phyloP scores from a whole-genome alignment of 2,888 invertebrate species.

The Apodemia duryi region DNA sequence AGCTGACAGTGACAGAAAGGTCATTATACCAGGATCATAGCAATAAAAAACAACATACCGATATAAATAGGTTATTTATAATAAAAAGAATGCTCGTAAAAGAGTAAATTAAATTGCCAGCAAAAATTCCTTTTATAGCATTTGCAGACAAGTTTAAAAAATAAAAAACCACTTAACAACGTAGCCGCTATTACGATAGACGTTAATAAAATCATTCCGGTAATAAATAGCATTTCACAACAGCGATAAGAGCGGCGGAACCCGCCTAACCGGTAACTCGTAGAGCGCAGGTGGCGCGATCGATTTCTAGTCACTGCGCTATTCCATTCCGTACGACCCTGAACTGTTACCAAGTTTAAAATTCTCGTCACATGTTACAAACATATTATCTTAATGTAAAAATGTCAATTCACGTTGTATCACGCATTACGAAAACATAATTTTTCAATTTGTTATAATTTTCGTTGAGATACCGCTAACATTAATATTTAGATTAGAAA shows the following conservation, averaged over 20 bases:
- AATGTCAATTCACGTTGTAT: background rate
- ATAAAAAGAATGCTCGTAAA: slow-evolving; percentile 4
- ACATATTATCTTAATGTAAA: background rate
- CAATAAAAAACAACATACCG: background rate
- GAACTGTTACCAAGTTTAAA: slow-evolving; percentile 7
- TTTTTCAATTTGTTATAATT: too few relatives aligned
- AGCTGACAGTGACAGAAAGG: background rate
- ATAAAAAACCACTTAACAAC: slow-evolving; percentile 13
- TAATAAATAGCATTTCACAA: slow-evolving; percentile 57
- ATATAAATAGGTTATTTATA: slow-evolving; percentile 4
- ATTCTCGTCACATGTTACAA: background rate
- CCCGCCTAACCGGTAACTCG: slow-evolving; percentile 52
- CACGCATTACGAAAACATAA: too few relatives aligned
- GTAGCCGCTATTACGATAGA: slow-evolving; percentile 40
- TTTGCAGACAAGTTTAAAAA: slow-evolving; percentile 8
- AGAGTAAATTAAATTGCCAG: background rate
- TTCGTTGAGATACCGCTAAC: too few relatives aligned
- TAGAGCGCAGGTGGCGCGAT: slow-evolving; percentile 46
- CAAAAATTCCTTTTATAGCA: slow-evolving; percentile 10
- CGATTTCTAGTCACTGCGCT: slow-evolving; percentile 17
- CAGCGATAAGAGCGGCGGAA: slow-evolving; percentile 36
- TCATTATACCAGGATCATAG: background rate
- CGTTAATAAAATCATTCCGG: slow-evolving; percentile 54
- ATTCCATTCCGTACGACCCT: slow-evolving; percentile 5
- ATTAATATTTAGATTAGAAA: too few relatives aligned